Percentiles rank a stretch among this genome's conserved stretches.
These are phyloP conservation scores for Acronicta leporina DNA, from an alignment of 2,888 invertebrate species.

Conservation along the genomic window DNA sequence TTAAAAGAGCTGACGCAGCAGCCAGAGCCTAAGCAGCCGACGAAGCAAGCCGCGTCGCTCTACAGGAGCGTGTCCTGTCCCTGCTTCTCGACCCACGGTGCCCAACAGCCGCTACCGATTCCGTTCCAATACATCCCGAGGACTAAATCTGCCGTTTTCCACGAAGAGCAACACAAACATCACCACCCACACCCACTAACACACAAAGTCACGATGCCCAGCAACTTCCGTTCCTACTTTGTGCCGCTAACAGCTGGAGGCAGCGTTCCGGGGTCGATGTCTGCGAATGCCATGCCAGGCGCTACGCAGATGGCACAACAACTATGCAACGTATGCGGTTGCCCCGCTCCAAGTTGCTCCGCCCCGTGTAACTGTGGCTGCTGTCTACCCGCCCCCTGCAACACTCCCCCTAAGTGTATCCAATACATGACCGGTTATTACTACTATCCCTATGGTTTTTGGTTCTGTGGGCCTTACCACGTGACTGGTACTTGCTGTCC, in stretches of 20 bases:
- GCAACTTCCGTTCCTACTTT: conserved; percentile 27
- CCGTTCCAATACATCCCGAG: conserved; percentile 37
- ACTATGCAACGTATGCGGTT: conserved; percentile 27
- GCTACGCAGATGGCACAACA: conserved; percentile 29
- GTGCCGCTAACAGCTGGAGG: conserved; percentile 12
- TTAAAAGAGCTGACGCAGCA: conserved; percentile 44
- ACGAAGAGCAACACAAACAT: conserved; percentile 11
- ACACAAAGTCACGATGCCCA: conserved; percentile 2
- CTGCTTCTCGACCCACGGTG: conserved; percentile 27
- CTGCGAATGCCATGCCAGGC: background rate
- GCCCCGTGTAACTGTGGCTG: conserved; percentile 39
- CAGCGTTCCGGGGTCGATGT: background rate
- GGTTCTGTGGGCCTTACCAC: conserved; percentile 68
- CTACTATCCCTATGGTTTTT: conserved; percentile 64
- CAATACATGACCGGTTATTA: conserved; percentile 64
- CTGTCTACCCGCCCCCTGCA: conserved; percentile 53
- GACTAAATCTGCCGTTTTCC: conserved; percentile 52
- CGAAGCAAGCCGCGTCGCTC: conserved; percentile 29
- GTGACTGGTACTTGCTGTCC: conserved; percentile 52
- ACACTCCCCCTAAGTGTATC: conserved; percentile 54
- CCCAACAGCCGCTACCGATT: conserved; percentile 6
- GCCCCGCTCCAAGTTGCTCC: conserved; percentile 4
- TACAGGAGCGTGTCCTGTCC: conserved; percentile 66
- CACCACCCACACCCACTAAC: background rate
- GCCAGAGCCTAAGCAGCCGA: conserved; percentile 27